Percentiles rank a stretch among this genome's conserved stretches.
Evolutionary conservation across 2,888 invertebrate genomes (phyloP).

Genomic region (Taenaris catops): DNA sequence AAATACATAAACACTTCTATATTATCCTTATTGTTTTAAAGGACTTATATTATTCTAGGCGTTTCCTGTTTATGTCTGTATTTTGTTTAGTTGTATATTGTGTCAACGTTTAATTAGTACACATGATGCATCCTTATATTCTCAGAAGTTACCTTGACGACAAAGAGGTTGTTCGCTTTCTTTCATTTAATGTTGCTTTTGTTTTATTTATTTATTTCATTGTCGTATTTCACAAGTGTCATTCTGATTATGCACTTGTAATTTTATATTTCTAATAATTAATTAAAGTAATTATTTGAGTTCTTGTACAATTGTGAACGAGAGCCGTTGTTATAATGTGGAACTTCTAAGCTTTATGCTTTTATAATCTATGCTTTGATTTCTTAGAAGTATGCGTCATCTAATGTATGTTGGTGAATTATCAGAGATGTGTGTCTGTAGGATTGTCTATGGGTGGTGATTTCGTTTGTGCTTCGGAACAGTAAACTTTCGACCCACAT

Average conservation of each 20-base stretch:
- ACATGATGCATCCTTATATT: conserved; percentile 6
- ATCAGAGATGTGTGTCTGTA: no score
- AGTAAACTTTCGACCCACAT: no score
- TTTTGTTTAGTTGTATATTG: conserved; percentile 3
- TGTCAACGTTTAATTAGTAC: conserved; percentile 7
- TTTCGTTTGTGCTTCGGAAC: no score
- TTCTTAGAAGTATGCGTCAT: no score
- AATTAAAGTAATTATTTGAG: background rate
- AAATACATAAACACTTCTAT: background rate
- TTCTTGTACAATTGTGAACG: no score
- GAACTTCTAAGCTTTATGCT: no score
- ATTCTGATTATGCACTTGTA: no score
- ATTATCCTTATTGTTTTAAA: conserved; percentile 5
- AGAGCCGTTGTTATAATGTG: no score
- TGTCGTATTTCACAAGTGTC: conserved; percentile 3
- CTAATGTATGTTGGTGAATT: no score
- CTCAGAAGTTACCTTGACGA: conserved; percentile 3
- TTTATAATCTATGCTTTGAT: no score
- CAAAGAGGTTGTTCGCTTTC: conserved; percentile 4
- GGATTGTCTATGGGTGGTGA: no score
- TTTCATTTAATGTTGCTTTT: background rate
- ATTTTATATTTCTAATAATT: background rate
- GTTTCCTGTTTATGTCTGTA: conserved; percentile 20
- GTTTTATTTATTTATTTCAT: no score
- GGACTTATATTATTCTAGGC: conserved; percentile 13